Evolutionary conservation across 2,113 vertebrate genomes (phyloP), one percentile per base, ranked within the genome.

Genomic region (Thamnaconus septentrionalis): DNA sequence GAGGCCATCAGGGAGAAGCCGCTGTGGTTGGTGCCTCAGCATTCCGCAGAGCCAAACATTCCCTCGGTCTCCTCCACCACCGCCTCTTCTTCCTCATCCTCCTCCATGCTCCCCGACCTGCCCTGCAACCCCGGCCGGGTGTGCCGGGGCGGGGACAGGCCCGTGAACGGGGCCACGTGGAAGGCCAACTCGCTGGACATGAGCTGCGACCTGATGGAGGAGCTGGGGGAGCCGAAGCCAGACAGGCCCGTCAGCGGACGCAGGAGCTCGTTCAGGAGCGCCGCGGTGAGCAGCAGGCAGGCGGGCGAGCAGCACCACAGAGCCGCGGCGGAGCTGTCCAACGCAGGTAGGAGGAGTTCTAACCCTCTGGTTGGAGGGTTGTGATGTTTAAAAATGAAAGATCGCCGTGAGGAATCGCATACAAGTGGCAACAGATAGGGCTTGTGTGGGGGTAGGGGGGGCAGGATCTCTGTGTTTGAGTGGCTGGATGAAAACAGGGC

Each of bases 241-340:
- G 93, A 93, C 63, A 58, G 76, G 8, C 93, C 93, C 47, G 0
- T 83, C 3, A 94, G 93, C 9, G 94, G 93, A 53, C 93, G 94
- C 78, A 93, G 94, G 82, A 91, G 92, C 52, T 91, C 85, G 2
- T 72, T 78, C 10, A 57, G 78, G 41, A 74, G 72, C 62, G 42
- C 69, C 3, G 1, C 61, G 3, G 71, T 63, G 5, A 79, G 77
- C 7, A 5, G 3, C 3, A 76, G 62, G 71, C 75, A 72, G 65
- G 50, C 53, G 0, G 73, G 86, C 41, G 87, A 88, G 54, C 77
- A 76, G 44, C 79, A 75, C 3, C 54, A 51, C 18, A 66, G 74
- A 64, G 75, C 72, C n/a, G 3, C 71, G 11, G 42, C 54, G 18
- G 18, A 31, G 0, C 56, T 71, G 12, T 58, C 80, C 50, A 81